Percentiles rank a stretch among this genome's conserved stretches.
These are phyloP conservation scores for Brachionus koreanus DNA, from an alignment of 1,140 invertebrate genomes.

Conservation along the genomic window DNA sequence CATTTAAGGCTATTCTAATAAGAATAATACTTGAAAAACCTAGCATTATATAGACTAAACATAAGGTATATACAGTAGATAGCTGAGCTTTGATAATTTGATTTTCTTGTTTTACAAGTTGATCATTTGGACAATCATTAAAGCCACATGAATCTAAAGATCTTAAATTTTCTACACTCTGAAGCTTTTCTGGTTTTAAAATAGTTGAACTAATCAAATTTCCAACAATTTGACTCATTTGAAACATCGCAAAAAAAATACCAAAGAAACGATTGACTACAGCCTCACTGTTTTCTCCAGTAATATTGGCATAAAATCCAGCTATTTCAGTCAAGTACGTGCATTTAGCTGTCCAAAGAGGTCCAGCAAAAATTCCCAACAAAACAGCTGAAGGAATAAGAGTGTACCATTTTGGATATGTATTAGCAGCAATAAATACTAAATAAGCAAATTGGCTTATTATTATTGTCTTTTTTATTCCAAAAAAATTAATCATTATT, in stretches of 20 bases:
- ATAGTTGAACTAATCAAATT: constrained; percentile 88
- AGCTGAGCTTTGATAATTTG: neutral
- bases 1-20: neutral
- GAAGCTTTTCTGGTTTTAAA: constrained; percentile 61
- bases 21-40: constrained; percentile 5
- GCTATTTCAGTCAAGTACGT: constrained; percentile 89
- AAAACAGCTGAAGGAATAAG: constrained; percentile 69
- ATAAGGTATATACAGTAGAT: neutral
- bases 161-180: neutral
- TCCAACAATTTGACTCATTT: constrained; percentile 71
- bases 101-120: neutral
- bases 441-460: constrained; percentile 84
- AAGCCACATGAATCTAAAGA: neutral
- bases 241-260: constrained; percentile 94
- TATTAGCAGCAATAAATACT: constrained; percentile 86
- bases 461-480: constrained; percentile 89
- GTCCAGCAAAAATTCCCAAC: constrained; percentile 80
- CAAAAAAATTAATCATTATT: constrained; percentile 71
- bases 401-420: constrained; percentile 70
- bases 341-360: constrained; percentile 92
- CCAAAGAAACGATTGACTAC: constrained; percentile 92
- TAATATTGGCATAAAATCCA: constrained; percentile 65
- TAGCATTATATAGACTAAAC: neutral
- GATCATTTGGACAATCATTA: constrained; percentile 2
- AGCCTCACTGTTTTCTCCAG: constrained; percentile 70